These are phyloP conservation scores for Varecia variegata DNA, from an alignment of 2,797 vertebrate genomes.

Conservation along the genomic window DNA sequence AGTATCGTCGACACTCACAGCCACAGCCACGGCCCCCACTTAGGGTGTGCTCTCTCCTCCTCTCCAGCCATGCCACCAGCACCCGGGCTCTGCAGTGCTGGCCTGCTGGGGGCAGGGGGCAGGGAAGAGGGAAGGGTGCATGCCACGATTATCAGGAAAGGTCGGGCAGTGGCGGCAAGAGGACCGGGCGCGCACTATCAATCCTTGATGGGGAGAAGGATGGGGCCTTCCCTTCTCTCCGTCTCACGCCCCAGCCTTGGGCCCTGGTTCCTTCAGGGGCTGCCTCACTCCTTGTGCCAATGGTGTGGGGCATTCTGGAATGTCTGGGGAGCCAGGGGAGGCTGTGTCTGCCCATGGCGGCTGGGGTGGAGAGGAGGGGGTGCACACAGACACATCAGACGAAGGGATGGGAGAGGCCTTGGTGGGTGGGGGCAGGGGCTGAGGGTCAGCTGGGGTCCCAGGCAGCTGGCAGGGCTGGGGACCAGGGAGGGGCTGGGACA, in stretches of 20 bases:
- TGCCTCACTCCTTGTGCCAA: conserved; percentile 59
- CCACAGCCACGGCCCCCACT: conserved; percentile 48
- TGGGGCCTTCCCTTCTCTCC: background rate
- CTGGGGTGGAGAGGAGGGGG: background rate
- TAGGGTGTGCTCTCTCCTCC: background rate
- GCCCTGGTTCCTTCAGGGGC: conserved; percentile 12
- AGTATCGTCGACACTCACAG: conserved; percentile 69
- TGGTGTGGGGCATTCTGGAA: conserved; percentile 68
- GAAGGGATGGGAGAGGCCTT: background rate
- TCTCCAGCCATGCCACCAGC: background rate
- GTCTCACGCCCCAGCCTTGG: conserved; percentile 30
- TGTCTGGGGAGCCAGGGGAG: conserved; percentile 58
- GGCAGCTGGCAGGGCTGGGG: conserved; percentile 37
- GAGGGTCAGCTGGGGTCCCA: conserved; percentile 49
- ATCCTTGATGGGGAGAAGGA: conserved; percentile 7
- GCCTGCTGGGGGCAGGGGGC: background rate
- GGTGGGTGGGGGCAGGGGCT: background rate
- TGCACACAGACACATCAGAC: background rate
- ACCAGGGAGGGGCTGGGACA: background rate
- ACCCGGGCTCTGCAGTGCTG: background rate
- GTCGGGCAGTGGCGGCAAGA: background rate
- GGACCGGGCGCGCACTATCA: background rate
- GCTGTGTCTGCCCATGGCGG: background rate
- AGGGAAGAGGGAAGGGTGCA: conserved; percentile 13
- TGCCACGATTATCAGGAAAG: conserved; percentile 49